Evolutionary conservation across 2,113 vertebrate species (phyloP).

Genomic region (Labrus mixtus): DNA sequence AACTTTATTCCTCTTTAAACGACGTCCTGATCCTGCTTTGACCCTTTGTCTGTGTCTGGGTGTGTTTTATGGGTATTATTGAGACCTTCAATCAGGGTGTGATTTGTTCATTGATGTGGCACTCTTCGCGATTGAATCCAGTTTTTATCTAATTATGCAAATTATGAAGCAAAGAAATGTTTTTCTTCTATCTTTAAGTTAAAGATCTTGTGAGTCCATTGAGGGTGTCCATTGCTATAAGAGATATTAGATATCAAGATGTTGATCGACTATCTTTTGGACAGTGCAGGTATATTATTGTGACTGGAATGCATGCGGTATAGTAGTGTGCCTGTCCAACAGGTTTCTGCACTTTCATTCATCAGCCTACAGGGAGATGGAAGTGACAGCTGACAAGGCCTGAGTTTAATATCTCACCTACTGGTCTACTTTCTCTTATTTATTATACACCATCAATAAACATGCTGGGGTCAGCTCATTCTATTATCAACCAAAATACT

Average conservation of each 20-base stretch:
- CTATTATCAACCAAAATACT: not conserved
- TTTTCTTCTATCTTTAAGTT: not conserved
- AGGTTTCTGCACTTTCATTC: slow-evolving; percentile 60
- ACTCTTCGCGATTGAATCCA: not conserved
- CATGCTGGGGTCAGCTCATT: not conserved
- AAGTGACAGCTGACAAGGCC: not conserved
- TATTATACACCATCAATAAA: not conserved
- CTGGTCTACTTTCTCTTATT: not conserved
- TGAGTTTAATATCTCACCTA: not conserved
- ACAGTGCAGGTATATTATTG: not conserved
- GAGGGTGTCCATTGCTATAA: not conserved
- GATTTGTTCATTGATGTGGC: not conserved
- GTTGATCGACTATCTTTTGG: not conserved
- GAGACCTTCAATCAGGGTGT: not conserved
- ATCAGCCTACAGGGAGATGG: slow-evolving; percentile 1
- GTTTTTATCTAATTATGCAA: not conserved
- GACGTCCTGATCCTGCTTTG: not conserved
- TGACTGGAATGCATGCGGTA: slow-evolving; percentile 12
- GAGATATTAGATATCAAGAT: not conserved
- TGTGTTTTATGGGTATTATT: not conserved
- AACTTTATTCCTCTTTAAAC: not conserved
- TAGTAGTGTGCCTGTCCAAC: slow-evolving; percentile 40
- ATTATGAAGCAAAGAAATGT: not conserved
- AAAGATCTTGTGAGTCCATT: not conserved
- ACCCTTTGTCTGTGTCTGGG: not conserved